These are phyloP conservation scores for Scelioninae gen. 2 DNA, from an alignment of 2,888 invertebrate species.

Conservation along the genomic window DNA sequence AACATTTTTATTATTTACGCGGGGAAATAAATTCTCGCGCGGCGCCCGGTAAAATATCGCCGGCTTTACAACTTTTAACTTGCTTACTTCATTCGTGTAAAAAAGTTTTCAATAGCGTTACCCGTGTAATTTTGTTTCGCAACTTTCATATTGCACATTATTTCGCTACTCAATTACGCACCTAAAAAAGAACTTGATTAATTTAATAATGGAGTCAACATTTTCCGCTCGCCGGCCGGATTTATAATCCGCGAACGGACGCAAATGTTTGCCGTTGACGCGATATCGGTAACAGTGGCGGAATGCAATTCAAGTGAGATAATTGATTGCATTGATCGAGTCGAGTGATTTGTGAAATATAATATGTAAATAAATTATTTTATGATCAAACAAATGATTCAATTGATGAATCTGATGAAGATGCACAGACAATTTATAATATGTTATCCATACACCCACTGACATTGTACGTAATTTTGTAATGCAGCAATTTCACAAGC, in stretches of 20 bases:
- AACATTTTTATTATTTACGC: slow-evolving; percentile 43
- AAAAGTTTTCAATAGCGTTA: slow-evolving; percentile 46
- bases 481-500: too few species aligned
- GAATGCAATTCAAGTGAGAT: background rate
- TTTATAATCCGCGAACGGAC: slow-evolving; percentile 16
- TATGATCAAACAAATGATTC: too few species aligned
- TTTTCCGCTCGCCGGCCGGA: slow-evolving; percentile 10
- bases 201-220: slow-evolving; percentile 31
- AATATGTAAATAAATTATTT: too few species aligned
- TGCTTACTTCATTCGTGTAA: slow-evolving; percentile 41
- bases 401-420: too few species aligned
- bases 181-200: slow-evolving; percentile 26
- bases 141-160: slow-evolving; percentile 47
- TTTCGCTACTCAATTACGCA: slow-evolving; percentile 39
- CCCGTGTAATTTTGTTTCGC: slow-evolving; percentile 33
- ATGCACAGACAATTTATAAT: too few species aligned
- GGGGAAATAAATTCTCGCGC: slow-evolving; percentile 19
- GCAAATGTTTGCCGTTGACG: background rate
- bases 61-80: slow-evolving; percentile 38
- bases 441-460: too few species aligned
- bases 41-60: slow-evolving; percentile 27
- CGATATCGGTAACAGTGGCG: background rate
- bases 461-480: too few species aligned
- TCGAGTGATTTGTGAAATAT: too few species aligned
- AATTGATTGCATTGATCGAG: too few species aligned